Evolutionary conservation across 2,113 vertebrate species (phyloP), one percentile per base, ranked within the genome.

Genomic region (human): DNA sequence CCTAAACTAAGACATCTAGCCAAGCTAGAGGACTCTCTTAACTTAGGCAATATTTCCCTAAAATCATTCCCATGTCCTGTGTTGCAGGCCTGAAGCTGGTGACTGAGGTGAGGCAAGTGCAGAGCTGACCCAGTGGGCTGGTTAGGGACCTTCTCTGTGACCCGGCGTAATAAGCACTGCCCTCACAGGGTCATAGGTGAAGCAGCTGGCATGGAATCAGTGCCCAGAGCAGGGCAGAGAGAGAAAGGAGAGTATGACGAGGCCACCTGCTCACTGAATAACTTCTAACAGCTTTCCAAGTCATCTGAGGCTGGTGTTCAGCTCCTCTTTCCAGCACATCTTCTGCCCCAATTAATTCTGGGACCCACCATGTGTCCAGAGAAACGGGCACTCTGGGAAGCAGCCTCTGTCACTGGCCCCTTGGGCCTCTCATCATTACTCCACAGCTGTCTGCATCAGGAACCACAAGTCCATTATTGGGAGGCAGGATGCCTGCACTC

Each of bases 341-440:
- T 43, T 78, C 50, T 40, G 35, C 38, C 43, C 55, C 30, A 20
- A 0, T 7, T 45, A 38, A 22, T 32, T 27, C 20, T 5, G 73
- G 61, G 64, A 52, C 32, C 8, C 25, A 4, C 35, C 13, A 4
- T 27, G 43, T 57, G 38, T 35, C 16, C 48, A 59, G 8, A 52
- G n/a, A 72, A 3, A 23, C 0, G 7, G 0, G 43, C 1, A 1
- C 35, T 6, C 20, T 25, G 5, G 43, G 25, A 57, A 61, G 61
- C 52, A 64, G 73, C 27, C 27, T 38, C 55, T 20, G 25, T 18
- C 30, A 27, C 8, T 0, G 30, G 35, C 0, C 16, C 14, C 7
- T 12, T 3, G 9, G 11, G 5, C 61, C 80, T 27, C 16, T 66
- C 52, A 32, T 18, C 38, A 12, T 23, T 25, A 20, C 32, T 40